Evolutionary conservation across 2,113 vertebrate species (phyloP).

Genomic region (Grus americana): DNA sequence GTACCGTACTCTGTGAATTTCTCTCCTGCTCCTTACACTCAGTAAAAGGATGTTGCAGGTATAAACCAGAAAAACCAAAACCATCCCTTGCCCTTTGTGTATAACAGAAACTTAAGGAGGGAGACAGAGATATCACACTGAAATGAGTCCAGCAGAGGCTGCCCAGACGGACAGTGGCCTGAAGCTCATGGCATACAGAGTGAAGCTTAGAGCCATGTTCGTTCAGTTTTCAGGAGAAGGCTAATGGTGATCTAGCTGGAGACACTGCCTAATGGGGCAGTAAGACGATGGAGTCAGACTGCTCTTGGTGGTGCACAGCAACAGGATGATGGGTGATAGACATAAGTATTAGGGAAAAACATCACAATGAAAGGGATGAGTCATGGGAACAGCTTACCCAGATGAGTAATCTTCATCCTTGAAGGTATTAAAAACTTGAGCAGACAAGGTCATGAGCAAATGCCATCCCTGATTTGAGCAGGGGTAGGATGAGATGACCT

Average conservation of each 20-base stretch:
- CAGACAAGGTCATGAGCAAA: not conserved
- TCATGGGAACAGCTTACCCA: not conserved
- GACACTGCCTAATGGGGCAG: not conserved
- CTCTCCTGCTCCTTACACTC: not conserved
- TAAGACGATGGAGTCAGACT: rapidly evolving
- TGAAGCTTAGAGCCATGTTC: not conserved
- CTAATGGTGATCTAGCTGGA: not conserved
- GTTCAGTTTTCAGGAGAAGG: not conserved
- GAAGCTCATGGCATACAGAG: not conserved
- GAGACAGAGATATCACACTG: not conserved
- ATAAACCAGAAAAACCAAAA: not conserved
- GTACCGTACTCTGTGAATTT: not conserved
- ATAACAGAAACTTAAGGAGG: not conserved
- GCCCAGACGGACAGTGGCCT: not conserved
- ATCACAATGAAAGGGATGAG: not conserved
- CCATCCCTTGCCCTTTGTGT: not conserved
- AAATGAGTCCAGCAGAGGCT: not conserved
- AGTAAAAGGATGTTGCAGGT: not conserved
- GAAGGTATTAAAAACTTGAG: not conserved
- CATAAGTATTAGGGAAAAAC: not conserved
- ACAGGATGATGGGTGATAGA: not conserved
- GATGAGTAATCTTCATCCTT: not conserved
- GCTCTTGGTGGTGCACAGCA: not conserved
- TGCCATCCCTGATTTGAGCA: not conserved
- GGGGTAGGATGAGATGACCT: not conserved